Base-by-base conservation (phyloP, 1,140 invertebrate genomes). In the Apis laboriosa region DNA sequence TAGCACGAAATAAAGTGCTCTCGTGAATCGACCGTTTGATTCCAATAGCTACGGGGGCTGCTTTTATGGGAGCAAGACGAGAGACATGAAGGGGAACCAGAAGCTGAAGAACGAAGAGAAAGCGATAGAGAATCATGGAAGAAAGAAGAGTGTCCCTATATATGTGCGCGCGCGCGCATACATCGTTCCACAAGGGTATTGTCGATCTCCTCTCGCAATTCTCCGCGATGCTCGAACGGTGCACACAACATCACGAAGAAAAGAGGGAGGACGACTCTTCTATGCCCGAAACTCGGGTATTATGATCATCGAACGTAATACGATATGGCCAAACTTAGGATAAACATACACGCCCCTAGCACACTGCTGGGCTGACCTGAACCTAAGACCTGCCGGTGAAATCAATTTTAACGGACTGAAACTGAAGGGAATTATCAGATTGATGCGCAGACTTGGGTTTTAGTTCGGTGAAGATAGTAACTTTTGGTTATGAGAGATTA, bases 1-100 rank as follows among this genome's bases (percentile, higher is more conserved):
- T 88, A 80, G 83, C 80, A 88, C 88, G 80, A 88, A 88, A 90
- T 87, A 90, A 84, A 90, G 79, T 89, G 86, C 73, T 76, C 86
- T 83, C 82, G 74, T 84, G 84, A 84, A 87, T 88, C 88, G 84
- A 56, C 51, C 83, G 86, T 89, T 88, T 85, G 86, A 88, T 88
- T 86, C 86, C 71, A 83, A 86, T 84, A 84, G 84, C 83, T 82
- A 67, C 60, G 51, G 79, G 72, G 72, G 72, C 58, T 28, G 83
- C 74, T 86, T 86, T 86, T 84, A 80, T 84, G 73, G 80, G 63
- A 78, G 55, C 43, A 28, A 51, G 17, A 12, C 17, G 49, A 49
- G 66, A 34, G 51, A 64, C 49, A 60, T 17, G 55, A n/a, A 24
- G 55, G 58, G 63, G 61, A 56, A 53, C 17, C n/a, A 66, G 49